Percentiles rank a stretch among this genome's conserved stretches.
Conservation (phyloP, 2,888 invertebrate species). For the Anodontia alba region DNA sequence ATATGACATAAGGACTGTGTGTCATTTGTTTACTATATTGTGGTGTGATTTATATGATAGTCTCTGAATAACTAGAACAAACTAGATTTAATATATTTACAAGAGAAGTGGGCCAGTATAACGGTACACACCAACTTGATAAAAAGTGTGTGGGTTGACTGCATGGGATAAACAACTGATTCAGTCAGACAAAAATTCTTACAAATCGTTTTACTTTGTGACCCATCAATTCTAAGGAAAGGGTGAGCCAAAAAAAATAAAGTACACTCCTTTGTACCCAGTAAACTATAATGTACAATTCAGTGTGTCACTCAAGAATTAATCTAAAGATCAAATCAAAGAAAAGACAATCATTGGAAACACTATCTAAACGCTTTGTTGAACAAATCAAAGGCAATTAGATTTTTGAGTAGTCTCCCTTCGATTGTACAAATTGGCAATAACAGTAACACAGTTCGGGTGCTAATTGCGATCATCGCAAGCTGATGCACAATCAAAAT, state of each 20-base stretch:
- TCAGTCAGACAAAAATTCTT: neutral
- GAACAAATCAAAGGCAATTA: conserved; percentile 11
- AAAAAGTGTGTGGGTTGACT: neutral
- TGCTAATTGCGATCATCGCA: neutral
- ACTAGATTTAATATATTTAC: too few species aligned
- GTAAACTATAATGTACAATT: too few species aligned
- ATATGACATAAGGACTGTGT: too few species aligned
- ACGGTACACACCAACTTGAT: too few species aligned
- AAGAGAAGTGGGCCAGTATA: too few species aligned
- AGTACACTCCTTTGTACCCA: neutral
- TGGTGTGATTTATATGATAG: too few species aligned
- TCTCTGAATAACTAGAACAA: too few species aligned
- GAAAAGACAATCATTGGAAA: neutral
- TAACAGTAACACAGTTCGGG: conserved; percentile 13
- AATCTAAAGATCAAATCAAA: neutral
- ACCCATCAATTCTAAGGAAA: neutral
- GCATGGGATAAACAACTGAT: neutral
- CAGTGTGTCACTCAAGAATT: neutral
- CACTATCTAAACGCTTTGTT: neutral
- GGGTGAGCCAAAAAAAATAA: neutral
- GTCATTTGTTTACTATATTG: too few species aligned
- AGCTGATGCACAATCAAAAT: conserved; percentile 13
- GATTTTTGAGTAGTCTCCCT: conserved; percentile 46
- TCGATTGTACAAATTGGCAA: conserved; percentile 33
- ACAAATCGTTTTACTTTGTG: neutral